Evolutionary conservation across 2,113 vertebrate species (phyloP), one percentile per base, ranked within the genome.

Genomic region (Epinephelus lanceolatus): DNA sequence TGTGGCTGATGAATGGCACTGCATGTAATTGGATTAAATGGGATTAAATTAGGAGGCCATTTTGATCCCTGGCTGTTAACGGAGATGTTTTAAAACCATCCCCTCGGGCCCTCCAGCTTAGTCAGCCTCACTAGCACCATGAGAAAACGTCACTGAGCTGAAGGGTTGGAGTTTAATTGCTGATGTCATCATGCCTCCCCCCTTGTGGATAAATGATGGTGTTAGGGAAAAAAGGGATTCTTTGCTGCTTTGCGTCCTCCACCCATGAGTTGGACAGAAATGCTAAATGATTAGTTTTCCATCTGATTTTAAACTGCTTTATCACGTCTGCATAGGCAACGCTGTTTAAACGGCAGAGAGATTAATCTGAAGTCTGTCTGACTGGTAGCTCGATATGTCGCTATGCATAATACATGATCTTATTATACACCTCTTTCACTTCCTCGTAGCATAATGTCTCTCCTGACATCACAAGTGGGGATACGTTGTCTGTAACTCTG

Each of bases 1-100:
- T 14, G 33, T 78, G 47, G 4, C 76, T 47, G 71, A 52, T 84
- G 88, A 91, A 73, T 86, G 88, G 76, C 85, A 76, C 72, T 0
- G 45, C 57, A 15, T 87, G 68, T 91, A 87, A 93, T 89, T 88
- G 83, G 77, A 93, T 94, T 88, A 90, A 93, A 86, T 84, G 51
- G 75, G 88, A 89, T 94, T 90, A 87, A 90, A 94, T 90, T 83
- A 92, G 68, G 68, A 72, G 83, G 71, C 73, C 77, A 71, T 89
- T 84, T 87, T 66, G 73, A 90, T 91, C 56, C 40, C 3, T 49
- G 25, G 80, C 85, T 86, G 86, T 86, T 87, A 84, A 90, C 90
- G 67, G 77, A 67, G 72, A 85, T 78, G 82, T 92, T 92, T 92
- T 77, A 87, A 87, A 84, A 86, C 18, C n/a, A 12, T 56, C 60